A percentile compares a stretch with the other conserved stretches of the same genome.
Conservation (phyloP, 2,797 vertebrate species). For the Garrulus glandarius region DNA sequence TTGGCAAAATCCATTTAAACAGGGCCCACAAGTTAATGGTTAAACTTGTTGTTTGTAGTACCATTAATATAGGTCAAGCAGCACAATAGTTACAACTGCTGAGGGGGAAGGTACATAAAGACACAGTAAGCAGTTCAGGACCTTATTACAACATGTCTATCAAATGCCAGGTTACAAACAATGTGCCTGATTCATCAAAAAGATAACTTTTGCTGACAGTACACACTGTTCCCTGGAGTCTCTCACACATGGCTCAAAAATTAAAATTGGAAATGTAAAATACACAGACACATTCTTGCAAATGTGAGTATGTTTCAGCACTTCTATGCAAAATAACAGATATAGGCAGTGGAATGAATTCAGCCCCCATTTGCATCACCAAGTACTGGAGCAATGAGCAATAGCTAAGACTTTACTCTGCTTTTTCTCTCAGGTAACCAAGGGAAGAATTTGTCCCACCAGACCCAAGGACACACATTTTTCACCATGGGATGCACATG, state of each 20-base stretch:
- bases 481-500: background rate
- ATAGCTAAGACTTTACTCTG: background rate
- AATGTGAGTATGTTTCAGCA: background rate
- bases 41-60: constrained; percentile 88
- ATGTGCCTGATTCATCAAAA: constrained; percentile 74
- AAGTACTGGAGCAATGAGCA: background rate
- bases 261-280: constrained; percentile 55
- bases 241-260: constrained; percentile 53
- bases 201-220: constrained; percentile 53
- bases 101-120: constrained; percentile 81
- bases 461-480: constrained; percentile 26
- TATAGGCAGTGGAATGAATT: background rate
- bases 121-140: constrained; percentile 75
- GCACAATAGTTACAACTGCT: constrained; percentile 78
- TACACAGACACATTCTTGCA: constrained; percentile 34
- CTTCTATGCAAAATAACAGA: constrained; percentile 13
- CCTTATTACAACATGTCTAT: constrained; percentile 76
- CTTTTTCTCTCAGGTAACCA: background rate
- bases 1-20: constrained; percentile 78
- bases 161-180: constrained; percentile 72
- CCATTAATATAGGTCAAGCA: constrained; percentile 81
- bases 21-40: constrained; percentile 88
- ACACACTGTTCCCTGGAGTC: constrained; percentile 49
- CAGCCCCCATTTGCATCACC: background rate
- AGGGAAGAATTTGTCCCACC: background rate